Evolutionary conservation across 2,797 vertebrate species (phyloP), one percentile per base, ranked within the genome.

Genomic region (Halcyon chelicuti): DNA sequence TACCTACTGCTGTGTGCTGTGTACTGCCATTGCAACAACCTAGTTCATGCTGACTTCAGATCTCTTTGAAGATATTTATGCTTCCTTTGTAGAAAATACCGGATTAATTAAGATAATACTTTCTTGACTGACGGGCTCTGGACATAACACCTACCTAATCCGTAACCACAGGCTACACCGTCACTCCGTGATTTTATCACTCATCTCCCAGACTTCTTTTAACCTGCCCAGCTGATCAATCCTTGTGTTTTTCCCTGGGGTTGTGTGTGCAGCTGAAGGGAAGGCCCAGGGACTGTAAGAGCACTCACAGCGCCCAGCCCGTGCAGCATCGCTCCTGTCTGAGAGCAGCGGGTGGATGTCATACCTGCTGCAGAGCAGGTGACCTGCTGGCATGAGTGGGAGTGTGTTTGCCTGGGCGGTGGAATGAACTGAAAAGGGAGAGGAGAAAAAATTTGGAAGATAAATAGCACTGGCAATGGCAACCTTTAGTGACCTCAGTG

Each of bases 311-410:
- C 11, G 54, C 76, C 42, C 47, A 65, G 55, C 73, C 63, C 10
- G 1, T 26, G 55, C 40, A 39, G 33, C 5, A 2, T 52, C 78
- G 37, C 84, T 93, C 74, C 78, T 70, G 42, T 57, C 62, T 4
- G 18, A 72, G 67, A 47, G 93, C 58, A 96, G 91, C 80, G 92
- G 95, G 95, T 86, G 83, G 88, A 88, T 96, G 60, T 58, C 67
- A 85, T 94, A 78, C n/a, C 31, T 71, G 46, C 87, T 42, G 52
- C 68, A n/a, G 80, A 92, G 78, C 61, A 72, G 63, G 61, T 82
- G 91, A 82, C 79, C 87, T 97, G 90, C 62, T 93, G 95, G 89
- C 85, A 65, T 86, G 95, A 97, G 88, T 86, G 67, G 84, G 95
- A 90, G 80, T 86, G 49, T 85, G 82, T 81, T 95, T 94, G 81